A percentile compares a stretch with the other conserved stretches of the same genome.
Conservation (phyloP, 2,797 vertebrate species). For the Eutrigla gurnardus region DNA sequence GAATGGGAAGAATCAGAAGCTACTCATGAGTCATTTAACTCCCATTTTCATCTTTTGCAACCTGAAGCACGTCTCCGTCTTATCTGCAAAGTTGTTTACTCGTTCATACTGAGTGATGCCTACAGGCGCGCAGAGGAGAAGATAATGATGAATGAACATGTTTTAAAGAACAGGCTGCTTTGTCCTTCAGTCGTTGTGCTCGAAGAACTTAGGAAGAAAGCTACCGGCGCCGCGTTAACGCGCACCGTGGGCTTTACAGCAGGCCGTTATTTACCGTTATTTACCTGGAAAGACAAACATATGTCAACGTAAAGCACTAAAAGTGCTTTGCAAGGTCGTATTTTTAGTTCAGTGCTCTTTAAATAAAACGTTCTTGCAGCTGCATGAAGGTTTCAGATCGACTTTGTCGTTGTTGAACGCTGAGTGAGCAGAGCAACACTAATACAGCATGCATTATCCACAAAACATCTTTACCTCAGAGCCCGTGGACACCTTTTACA, state of each 20-base stretch:
- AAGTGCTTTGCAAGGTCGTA: not conserved
- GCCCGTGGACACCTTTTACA: not conserved
- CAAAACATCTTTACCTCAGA: not conserved
- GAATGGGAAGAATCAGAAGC: slow-evolving; percentile 23
- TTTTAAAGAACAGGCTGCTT: slow-evolving; percentile 14
- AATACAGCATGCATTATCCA: not conserved
- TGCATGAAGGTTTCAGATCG: not conserved
- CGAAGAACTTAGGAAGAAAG: slow-evolving; percentile 13
- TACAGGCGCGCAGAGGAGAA: slow-evolving; percentile 28
- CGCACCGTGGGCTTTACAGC: too few relatives aligned
- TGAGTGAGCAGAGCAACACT: not conserved
- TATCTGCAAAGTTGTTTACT: slow-evolving; percentile 47
- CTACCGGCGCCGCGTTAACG: not conserved
- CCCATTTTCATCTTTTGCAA: slow-evolving; percentile 37
- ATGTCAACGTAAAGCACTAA: not conserved
- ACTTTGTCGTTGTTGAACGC: not conserved
- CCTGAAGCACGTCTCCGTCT: slow-evolving; percentile 40
- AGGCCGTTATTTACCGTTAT: too few relatives aligned
- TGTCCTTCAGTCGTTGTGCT: slow-evolving; percentile 15
- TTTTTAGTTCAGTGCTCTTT: not conserved
- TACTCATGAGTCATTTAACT: slow-evolving; percentile 25
- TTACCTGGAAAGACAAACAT: not conserved
- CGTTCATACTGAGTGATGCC: slow-evolving; percentile 46
- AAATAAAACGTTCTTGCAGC: slow-evolving; percentile 1
- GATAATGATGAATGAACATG: slow-evolving; percentile 59